A percentile compares a stretch with the other conserved stretches of the same genome.
These are phyloP conservation scores for Mormyrus proboscirostris DNA, from an alignment of 2,797 vertebrate genomes.

Conservation along the genomic window DNA sequence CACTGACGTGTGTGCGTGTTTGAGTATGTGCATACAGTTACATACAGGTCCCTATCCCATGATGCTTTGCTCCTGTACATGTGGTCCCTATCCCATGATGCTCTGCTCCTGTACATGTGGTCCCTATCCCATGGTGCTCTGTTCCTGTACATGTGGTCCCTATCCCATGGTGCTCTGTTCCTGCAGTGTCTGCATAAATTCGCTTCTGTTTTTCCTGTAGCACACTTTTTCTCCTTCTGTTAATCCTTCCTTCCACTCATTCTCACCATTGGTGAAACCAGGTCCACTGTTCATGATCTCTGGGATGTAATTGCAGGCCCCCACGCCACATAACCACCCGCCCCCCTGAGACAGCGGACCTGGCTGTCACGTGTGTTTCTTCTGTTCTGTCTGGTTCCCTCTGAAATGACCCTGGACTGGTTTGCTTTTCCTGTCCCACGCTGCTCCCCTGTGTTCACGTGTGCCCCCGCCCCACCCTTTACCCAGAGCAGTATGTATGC, in stretches of 20 bases:
- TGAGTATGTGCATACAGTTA: background rate
- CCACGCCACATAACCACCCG: background rate
- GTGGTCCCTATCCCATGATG: no score
- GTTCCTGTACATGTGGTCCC: no score
- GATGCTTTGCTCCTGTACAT: no score
- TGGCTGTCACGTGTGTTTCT: background rate
- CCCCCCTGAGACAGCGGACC: background rate
- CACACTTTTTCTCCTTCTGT: background rate
- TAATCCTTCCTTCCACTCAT: background rate
- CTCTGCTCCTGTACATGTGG: no score
- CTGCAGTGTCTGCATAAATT: background rate
- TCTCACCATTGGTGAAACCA: background rate
- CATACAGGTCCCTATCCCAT: no score
- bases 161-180: background rate
- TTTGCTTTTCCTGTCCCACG: background rate
- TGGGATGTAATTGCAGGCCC: background rate
- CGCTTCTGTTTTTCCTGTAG: background rate
- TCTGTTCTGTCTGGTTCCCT: background rate
- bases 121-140: no score
- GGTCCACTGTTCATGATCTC: background rate
- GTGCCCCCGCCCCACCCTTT: constrained; percentile 44
- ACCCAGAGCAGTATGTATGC: constrained; percentile 85
- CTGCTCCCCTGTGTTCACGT: background rate
- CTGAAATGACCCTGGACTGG: background rate
- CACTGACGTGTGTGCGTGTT: background rate